Base-by-base conservation (phyloP, 2,113 vertebrate species). In the Origma solitaria region DNA sequence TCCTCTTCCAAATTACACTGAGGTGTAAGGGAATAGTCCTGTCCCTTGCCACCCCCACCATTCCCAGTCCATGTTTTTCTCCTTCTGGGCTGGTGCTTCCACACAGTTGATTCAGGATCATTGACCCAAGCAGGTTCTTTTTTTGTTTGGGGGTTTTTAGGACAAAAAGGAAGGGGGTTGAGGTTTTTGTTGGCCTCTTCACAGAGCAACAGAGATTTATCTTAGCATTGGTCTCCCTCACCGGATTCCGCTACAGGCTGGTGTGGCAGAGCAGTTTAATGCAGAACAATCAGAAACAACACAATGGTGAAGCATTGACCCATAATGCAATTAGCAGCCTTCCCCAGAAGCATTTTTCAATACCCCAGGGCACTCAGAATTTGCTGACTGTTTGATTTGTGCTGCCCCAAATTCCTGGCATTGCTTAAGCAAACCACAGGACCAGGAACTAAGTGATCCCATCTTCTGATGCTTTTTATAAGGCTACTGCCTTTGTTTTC, bases 371-470 rank as follows among this genome's bases (percentile, higher is more conserved):
- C 72, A 83, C 68, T 44, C 86, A 86, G 47, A 92, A 88, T 92
- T 88, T 92, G 90, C 88, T 97, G 93, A 94, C 73, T 64, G 7
- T 58, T 90, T 94, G 60, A 90, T 93, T 94, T 10, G 11, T 51
- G 57, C 72, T 92, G 69, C 49, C 72, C 80, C 72, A 58, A 71
- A 94, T 96, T 93, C 90, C 86, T 86, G 69, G 71, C 76, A 23
- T 72, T 71, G 88, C 82, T 88, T 56, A 78, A 86, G 79, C 88
- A 96, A 95, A 86, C 83, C 76, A 57, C 76, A 95, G 82, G 60
- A 80, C n/a, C 51, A 66, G 82, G 85, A 95, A 92, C 64, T 60
- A 31, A 88, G 64, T 64, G 65, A 58, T 75, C 65, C 33, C 61
- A 30, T 75, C 47, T 90, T 94, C 71, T 1, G 6, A 35, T 78